Base-by-base conservation (phyloP, 2,888 invertebrate species). In the Papilio demoleus region DNA sequence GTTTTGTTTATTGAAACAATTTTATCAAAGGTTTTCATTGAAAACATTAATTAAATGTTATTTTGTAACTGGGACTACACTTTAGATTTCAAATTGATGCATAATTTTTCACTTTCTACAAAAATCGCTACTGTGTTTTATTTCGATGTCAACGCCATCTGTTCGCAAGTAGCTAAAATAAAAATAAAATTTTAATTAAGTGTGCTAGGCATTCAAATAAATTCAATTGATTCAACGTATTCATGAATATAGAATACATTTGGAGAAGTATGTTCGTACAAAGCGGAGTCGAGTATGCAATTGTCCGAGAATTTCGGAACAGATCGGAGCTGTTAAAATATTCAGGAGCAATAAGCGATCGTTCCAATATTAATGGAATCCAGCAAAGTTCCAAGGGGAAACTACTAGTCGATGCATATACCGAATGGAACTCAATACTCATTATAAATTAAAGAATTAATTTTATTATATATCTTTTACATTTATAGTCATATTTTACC, bases 341-440 rank as follows among this genome's bases (percentile, higher is more conserved):
- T 68, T 63, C 68, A 68, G 47, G 63, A 68, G 68, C 63, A 68
- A 68, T 68, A 68, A 68, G 58, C 63, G 68, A 68, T 68, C 62
- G 63, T 45, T 68, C 68, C 63, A 68, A 63, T 68, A 68, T 68
- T 68, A 68, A 68, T 68, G 68, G 68, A 68, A 68, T 68, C 56
- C 68, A 47, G 68, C 45, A 68, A 68, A 68, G 63, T 68, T 68
- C 68, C 58, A 63, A 63, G 63, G 38, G 63, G 63, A 17, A 68
- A 64, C 68, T 68, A 63, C 63, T 64, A 64, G 27, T 63, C 27
- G 56, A 67, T 68, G 58, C 63, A 64, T 45, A 68, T 68, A 68
- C 62, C 63, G n/a, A 53, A 67, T 63, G 63, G 36, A 47, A 64
- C 17, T 63, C 5, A 8, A 17, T 58, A 27, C 45, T 68, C 63